phyloP scores from a whole-genome alignment of 2,797 vertebrate species.

The Ctenopoma multispine region DNA sequence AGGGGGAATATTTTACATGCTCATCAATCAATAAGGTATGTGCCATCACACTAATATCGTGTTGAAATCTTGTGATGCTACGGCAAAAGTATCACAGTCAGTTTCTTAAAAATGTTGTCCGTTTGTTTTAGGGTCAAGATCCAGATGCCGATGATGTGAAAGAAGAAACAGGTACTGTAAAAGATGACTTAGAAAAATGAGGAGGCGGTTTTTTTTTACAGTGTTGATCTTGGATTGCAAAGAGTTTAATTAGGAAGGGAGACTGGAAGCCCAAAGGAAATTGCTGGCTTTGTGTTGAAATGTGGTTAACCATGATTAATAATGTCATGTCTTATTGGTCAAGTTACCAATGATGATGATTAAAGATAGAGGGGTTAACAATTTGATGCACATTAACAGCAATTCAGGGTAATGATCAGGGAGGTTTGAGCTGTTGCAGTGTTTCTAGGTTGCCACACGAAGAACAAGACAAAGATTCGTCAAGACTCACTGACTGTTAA shows the following conservation, averaged over 20 bases:
- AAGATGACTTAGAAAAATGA: conserved; percentile 58
- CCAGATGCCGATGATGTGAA: conserved; percentile 84
- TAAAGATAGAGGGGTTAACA: conserved; percentile 49
- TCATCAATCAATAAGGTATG: conserved; percentile 59
- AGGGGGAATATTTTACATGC: conserved; percentile 50
- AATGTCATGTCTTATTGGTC: conserved; percentile 2
- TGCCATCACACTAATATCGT: neutral
- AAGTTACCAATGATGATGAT: neutral
- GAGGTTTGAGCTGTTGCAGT: conserved; percentile 78
- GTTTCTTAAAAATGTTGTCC: neutral
- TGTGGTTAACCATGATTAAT: conserved; percentile 53
- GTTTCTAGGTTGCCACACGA: conserved; percentile 83
- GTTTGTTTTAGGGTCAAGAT: conserved; percentile 61
- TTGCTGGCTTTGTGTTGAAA: conserved; percentile 89
- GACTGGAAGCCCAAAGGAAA: conserved; percentile 95
- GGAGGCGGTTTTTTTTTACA: conserved; percentile 43
- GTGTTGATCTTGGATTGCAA: conserved; percentile 76
- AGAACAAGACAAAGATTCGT: conserved; percentile 77
- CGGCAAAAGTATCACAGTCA: neutral
- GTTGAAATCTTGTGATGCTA: neutral
- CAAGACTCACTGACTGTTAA: conserved; percentile 51
- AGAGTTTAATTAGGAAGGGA: conserved; percentile 84
- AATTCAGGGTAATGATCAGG: conserved; percentile 72
- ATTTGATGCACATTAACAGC: conserved; percentile 78
- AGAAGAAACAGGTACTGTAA: conserved; percentile 93